These are phyloP conservation scores for Hermaeophaga mercurialis DNA, from an alignment of 2,888 invertebrate species.

Conservation along the genomic window DNA sequence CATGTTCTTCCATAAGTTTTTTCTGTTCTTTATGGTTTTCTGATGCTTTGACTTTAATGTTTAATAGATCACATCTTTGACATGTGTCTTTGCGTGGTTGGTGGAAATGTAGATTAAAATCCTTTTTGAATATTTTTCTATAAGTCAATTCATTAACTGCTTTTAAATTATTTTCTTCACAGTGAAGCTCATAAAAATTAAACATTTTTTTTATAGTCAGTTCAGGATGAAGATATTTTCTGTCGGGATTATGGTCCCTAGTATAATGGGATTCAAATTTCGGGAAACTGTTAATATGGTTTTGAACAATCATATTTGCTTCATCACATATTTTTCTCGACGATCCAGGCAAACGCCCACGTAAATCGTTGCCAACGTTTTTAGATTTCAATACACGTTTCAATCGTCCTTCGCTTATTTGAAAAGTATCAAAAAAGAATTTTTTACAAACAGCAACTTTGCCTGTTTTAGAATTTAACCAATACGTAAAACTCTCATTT, in stretches of 20 bases:
- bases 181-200: neutral
- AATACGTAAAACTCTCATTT: neutral
- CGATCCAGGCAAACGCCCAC: neutral
- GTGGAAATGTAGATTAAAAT: too few relatives aligned
- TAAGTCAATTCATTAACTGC: too few relatives aligned
- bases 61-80: too few relatives aligned
- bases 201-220: neutral
- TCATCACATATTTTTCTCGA: neutral
- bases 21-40: neutral
- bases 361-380: neutral
- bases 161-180: neutral
- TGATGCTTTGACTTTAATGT: conserved; percentile 3
- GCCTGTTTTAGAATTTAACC: neutral
- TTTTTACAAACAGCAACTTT: neutral
- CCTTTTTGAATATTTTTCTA: too few relatives aligned
- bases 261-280: neutral
- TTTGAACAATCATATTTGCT: neutral
- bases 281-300: neutral
- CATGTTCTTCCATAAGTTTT: conserved; percentile 1
- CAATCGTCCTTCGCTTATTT: neutral
- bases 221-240: neutral
- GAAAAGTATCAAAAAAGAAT: neutral
- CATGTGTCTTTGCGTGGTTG: neutral
- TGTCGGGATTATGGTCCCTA: neutral
- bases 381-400: neutral